Conservation (phyloP, 2,797 vertebrate genomes). For the Valencia hispanica region DNA sequence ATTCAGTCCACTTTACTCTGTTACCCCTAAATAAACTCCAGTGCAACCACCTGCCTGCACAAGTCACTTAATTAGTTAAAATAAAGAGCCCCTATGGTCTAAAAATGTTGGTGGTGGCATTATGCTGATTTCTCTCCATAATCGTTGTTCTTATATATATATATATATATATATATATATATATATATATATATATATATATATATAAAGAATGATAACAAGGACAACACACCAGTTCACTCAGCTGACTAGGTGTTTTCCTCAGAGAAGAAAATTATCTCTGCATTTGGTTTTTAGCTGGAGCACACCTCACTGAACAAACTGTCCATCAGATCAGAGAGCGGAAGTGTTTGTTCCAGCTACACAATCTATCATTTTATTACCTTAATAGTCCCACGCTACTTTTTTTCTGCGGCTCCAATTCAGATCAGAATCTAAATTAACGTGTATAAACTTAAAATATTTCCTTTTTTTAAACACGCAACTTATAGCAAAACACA, state of each 20-base stretch:
- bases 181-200: neutral
- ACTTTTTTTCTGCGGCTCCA: constrained; percentile 13
- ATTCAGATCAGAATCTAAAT: constrained; percentile 11
- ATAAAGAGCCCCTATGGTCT: neutral
- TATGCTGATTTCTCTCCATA: neutral
- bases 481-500: constrained; percentile 30
- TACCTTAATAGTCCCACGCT: constrained; percentile 18
- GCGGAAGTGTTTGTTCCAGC: constrained; percentile 44
- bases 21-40: neutral
- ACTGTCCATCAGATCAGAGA: constrained; percentile 28
- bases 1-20: no score
- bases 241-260: constrained; percentile 41
- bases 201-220: constrained; percentile 6
- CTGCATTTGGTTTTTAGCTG: constrained; percentile 47
- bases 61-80: neutral
- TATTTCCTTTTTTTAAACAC: constrained; percentile 6
- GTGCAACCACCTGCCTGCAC: neutral
- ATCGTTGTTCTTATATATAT: constrained; percentile 5
- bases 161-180: no score
- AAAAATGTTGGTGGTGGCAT: neutral
- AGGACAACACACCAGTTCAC: constrained; percentile 15
- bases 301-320: constrained; percentile 26
- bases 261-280: constrained; percentile 43
- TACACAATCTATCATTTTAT: constrained; percentile 37
- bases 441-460: neutral